Percentiles rank a stretch among this genome's conserved stretches.
These are phyloP conservation scores for Anniella stebbinsi DNA, from an alignment of 2,797 vertebrate genomes.

Conservation along the genomic window DNA sequence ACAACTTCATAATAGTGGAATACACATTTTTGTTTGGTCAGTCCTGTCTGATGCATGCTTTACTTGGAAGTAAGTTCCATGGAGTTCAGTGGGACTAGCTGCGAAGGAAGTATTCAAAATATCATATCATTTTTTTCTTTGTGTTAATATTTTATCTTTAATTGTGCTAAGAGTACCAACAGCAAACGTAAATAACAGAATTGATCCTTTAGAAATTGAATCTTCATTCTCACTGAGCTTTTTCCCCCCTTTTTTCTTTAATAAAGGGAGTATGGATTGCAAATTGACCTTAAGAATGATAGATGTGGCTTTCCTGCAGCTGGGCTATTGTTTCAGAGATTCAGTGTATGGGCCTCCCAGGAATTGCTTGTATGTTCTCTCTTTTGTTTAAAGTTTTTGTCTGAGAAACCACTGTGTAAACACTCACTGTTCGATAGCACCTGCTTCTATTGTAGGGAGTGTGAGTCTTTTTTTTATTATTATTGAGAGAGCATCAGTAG, in stretches of 20 bases:
- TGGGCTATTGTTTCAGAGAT: slow-evolving; percentile 78
- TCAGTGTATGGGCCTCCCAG: slow-evolving; percentile 68
- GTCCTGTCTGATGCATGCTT: background rate
- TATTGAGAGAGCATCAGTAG: slow-evolving; percentile 72
- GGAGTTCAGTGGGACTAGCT: background rate
- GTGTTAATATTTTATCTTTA: background rate
- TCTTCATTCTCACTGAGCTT: slow-evolving; percentile 38
- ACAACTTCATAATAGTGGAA: background rate
- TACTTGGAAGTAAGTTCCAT: background rate
- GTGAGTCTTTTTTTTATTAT: slow-evolving; percentile 65
- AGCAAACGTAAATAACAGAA: slow-evolving; percentile 42
- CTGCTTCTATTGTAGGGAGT: slow-evolving; percentile 80
- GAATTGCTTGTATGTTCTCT: slow-evolving; percentile 81
- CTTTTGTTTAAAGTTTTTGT: slow-evolving; percentile 74
- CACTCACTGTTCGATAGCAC: slow-evolving; percentile 81
- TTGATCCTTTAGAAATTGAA: slow-evolving; percentile 18
- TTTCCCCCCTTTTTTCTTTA: background rate
- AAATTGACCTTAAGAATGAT: slow-evolving; percentile 81
- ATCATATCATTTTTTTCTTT: too few relatives aligned
- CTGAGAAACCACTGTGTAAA: slow-evolving; percentile 82
- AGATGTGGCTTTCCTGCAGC: slow-evolving; percentile 79
- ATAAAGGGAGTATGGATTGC: slow-evolving; percentile 47
- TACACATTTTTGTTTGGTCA: background rate
- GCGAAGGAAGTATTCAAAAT: background rate
- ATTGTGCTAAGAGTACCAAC: slow-evolving; percentile 42